Evolutionary conservation across 2,888 invertebrate genomes (phyloP).

Genomic region (Bruchidius siliquastri): DNA sequence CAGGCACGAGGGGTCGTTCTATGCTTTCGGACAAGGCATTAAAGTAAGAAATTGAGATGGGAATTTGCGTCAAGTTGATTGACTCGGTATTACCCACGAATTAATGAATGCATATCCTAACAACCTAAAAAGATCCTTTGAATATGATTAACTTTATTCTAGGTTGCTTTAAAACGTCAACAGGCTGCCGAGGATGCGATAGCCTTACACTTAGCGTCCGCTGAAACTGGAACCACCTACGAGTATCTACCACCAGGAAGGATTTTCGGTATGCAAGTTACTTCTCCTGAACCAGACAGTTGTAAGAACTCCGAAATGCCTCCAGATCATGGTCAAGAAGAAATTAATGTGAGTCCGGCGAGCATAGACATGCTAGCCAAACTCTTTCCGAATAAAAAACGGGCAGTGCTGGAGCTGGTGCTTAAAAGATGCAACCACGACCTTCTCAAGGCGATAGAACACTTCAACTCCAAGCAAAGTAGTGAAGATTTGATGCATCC

Average conservation of each 20-base stretch:
- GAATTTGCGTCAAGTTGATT: not conserved
- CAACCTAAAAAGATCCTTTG: no score
- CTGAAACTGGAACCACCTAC: conserved; percentile 68
- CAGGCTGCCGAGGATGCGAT: conserved; percentile 97
- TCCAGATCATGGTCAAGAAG: conserved; percentile 24
- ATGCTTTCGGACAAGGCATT: not conserved
- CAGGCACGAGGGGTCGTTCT: not conserved
- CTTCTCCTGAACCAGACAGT: conserved; percentile 58
- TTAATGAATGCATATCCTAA: no score
- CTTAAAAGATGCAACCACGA: conserved; percentile 84
- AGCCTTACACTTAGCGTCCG: conserved; percentile 85
- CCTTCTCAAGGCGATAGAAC: conserved; percentile 83
- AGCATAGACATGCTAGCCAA: conserved; percentile 81
- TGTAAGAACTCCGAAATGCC: conserved; percentile 14
- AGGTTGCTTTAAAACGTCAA: conserved; percentile 93
- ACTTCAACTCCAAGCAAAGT: conserved; percentile 55
- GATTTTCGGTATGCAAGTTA: conserved; percentile 84
- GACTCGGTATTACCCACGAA: not conserved
- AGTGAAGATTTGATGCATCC: conserved; percentile 10
- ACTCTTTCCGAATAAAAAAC: conserved; percentile 85
- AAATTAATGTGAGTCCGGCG: conserved; percentile 59
- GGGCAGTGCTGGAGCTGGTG: conserved; percentile 85
- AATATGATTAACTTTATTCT: no score
- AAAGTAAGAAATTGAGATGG: not conserved
- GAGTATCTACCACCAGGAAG: conserved; percentile 81